Evolutionary conservation across 2,888 invertebrate genomes (phyloP), one percentile per base, ranked within the genome.

Genomic region (Caenorhabditis doughertyi): DNA sequence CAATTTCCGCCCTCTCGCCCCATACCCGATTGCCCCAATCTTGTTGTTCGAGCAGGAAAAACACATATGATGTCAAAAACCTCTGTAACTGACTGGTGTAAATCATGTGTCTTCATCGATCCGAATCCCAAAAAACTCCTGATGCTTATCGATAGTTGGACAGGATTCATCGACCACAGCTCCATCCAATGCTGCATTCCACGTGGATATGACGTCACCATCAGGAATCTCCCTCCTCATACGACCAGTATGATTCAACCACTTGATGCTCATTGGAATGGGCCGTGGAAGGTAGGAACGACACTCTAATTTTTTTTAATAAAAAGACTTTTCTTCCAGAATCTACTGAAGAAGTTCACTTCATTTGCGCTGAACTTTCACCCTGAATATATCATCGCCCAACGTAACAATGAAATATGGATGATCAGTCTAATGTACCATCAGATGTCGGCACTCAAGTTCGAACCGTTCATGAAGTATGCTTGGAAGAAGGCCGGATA

Each of bases 121-220:
- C 16, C 21, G 11, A 16, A 16, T 51, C 77, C 27, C 8, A 21
- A n/a, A 11, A 39, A 55, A 18, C 25, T 56, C 13, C 55, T 71
- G 13, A n/a, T 79, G 42, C 13, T 81, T 8, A 21, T 77, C 13
- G 81, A 81, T 27, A 39, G 39, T n/a, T 81, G 81, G 77, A 7
- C 64, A 5, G 2, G 13, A 11, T 83, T 83, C 56, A 49, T 35
- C 8, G 64, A 83, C 32, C 60, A 53, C 13, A 55, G 13, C 4
- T 13, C 60, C 4, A 71, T 71, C n/a, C n/a, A 44, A 27, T 21
- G 27, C 13, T 55, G 39, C 32, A 25, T 49, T 9, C 72, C 60
- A 25, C 18, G 29, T 13, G 62, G 60, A n/a, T 25, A 44, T 11
- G 35, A 42, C n/a, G 21, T 60, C 4, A 47, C 25, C 4, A 47